A percentile compares a stretch with the other conserved stretches of the same genome.
phyloP scores from a whole-genome alignment of 2,888 invertebrate species.

The Lithophane semibrunnea region DNA sequence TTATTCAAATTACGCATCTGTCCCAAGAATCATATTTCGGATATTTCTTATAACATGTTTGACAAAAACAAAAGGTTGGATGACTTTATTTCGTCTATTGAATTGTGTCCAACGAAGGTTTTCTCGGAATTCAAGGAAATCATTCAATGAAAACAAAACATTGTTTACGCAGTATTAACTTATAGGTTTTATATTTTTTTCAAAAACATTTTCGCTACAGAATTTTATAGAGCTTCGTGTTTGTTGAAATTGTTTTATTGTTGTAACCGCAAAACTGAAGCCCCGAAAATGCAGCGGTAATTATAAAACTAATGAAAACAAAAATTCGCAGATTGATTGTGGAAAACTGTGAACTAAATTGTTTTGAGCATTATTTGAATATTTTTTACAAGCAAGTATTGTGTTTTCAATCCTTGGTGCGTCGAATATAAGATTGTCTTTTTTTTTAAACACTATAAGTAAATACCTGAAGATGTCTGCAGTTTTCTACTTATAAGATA shows the following conservation, averaged over 20 bases:
- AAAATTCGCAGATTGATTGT: not conserved
- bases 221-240: not conserved
- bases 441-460: not conserved
- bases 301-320: not conserved
- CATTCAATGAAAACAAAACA: conserved; percentile 16
- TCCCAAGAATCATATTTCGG: conserved; percentile 7
- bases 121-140: conserved; percentile 1
- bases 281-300: not conserved
- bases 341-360: not conserved
- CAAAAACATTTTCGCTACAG: not conserved
- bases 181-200: not conserved
- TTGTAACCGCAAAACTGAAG: conserved; percentile 6
- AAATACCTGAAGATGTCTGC: not conserved
- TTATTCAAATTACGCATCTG: conserved; percentile 36
- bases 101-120: not conserved
- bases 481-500: not conserved
- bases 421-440: not conserved
- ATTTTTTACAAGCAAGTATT: not conserved
- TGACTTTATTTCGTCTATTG: conserved; percentile 3
- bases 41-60: conserved; percentile 6
- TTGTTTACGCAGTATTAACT: not conserved
- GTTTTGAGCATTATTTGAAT: not conserved
- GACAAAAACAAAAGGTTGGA: conserved; percentile 29
- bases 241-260: conserved; percentile 1
- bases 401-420: too few relatives aligned